A percentile compares a stretch with the other conserved stretches of the same genome.
Evolutionary conservation across 2,797 vertebrate genomes (phyloP).

Genomic region (Thripadectes ignobilis): DNA sequence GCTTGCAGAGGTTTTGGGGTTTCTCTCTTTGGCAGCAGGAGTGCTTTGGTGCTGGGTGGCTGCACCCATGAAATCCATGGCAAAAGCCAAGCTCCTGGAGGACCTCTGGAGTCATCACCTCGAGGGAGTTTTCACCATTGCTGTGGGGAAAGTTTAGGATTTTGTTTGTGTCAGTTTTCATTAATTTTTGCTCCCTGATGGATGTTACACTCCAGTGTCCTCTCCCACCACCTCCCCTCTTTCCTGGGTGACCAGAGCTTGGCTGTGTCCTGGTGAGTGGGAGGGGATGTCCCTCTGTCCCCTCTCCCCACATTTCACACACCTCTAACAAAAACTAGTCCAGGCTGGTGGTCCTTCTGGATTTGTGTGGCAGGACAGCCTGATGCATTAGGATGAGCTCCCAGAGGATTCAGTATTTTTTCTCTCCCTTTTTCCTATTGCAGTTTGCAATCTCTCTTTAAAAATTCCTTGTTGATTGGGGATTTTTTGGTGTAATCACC

Average conservation of each 20-base stretch:
- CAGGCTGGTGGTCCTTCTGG: neutral
- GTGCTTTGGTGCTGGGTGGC: neutral
- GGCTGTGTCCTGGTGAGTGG: accelerated
- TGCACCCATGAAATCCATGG: neutral
- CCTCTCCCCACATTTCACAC: neutral
- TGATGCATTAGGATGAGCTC: neutral
- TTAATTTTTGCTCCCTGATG: neutral
- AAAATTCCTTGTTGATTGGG: neutral
- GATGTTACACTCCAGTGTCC: accelerated
- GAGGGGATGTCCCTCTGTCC: neutral
- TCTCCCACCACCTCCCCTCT: neutral
- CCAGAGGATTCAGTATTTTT: neutral
- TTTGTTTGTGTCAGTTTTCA: neutral
- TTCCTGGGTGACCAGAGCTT: neutral
- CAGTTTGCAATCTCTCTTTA: neutral
- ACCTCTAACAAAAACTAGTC: neutral
- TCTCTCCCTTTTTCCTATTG: neutral
- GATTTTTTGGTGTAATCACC: neutral
- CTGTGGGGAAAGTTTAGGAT: neutral
- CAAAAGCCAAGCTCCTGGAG: neutral
- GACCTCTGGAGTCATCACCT: neutral
- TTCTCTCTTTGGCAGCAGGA: neutral
- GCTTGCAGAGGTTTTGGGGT: neutral
- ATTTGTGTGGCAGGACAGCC: neutral
- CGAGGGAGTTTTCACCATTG: neutral